phyloP scores from a whole-genome alignment of 2,888 invertebrate species.

The Dasypogon diadema region DNA sequence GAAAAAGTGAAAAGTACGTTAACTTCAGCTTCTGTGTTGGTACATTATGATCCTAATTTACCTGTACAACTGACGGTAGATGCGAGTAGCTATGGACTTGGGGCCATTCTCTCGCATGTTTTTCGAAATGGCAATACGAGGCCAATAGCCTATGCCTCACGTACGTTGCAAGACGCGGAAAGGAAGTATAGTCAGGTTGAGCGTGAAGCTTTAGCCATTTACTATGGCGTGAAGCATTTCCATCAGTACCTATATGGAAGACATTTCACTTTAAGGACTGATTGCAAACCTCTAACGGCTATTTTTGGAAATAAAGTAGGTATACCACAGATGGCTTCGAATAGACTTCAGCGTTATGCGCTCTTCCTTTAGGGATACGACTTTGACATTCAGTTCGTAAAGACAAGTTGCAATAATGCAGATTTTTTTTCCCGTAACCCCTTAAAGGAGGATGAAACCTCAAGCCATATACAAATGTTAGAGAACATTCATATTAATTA shows the following conservation, averaged over 20 bases:
- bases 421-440: conserved; percentile 59
- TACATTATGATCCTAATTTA: background rate
- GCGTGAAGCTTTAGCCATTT: conserved; percentile 61
- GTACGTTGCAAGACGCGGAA: conserved; percentile 57
- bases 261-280: conserved; percentile 63
- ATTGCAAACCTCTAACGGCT: conserved; percentile 62
- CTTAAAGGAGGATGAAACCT: too few relatives aligned
- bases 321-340: conserved; percentile 61
- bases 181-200: conserved; percentile 58
- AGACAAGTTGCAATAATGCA: conserved; percentile 56
- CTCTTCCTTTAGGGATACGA: too few relatives aligned
- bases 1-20: background rate
- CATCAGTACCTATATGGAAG: conserved; percentile 64
- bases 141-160: conserved; percentile 64
- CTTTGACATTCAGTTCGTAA: conserved; percentile 57
- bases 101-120: conserved; percentile 1
- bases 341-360: conserved; percentile 57
- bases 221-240: conserved; percentile 64
- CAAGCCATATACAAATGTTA: conserved; percentile 28
- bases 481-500: background rate
- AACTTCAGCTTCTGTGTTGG: background rate
- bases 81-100: background rate
- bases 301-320: conserved; percentile 61
- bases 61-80: background rate
- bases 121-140: conserved; percentile 61